phyloP scores from a whole-genome alignment of 2,113 vertebrate species.

The Sinocyclocheilus anophthalmus region DNA sequence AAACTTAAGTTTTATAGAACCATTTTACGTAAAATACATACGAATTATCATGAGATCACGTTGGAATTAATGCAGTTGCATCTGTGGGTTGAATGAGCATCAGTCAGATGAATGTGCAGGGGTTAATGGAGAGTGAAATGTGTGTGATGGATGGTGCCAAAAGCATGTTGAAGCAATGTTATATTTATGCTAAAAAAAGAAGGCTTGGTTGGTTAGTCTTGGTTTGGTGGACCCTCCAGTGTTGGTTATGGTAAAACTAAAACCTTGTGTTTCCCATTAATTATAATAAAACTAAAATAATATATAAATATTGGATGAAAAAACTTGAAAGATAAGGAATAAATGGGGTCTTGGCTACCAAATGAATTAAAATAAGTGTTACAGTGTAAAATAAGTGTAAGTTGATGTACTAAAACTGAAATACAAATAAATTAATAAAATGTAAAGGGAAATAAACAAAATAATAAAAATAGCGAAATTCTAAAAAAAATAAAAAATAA shows the following conservation, averaged over 20 bases:
- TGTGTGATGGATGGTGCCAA: not conserved
- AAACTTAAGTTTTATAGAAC: no score
- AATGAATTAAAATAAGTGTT: not conserved
- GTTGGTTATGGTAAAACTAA: not conserved
- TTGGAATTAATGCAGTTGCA: not conserved
- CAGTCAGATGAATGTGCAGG: not conserved
- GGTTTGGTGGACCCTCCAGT: not conserved
- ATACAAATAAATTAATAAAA: no score
- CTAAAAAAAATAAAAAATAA: no score
- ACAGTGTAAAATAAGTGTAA: no score
- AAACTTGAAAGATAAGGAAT: not conserved
- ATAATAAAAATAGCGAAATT: no score
- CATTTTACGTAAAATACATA: no score
- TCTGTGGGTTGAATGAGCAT: not conserved
- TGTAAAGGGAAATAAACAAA: no score
- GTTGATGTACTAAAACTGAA: no score
- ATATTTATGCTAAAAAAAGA: not conserved
- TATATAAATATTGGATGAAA: not conserved
- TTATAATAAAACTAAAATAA: not conserved
- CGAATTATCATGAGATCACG: no score
- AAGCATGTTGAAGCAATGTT: not conserved
- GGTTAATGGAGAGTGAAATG: not conserved
- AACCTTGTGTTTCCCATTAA: not conserved
- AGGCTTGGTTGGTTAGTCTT: not conserved
- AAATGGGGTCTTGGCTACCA: not conserved